These are phyloP conservation scores for Nephrotoma guestfalica DNA, from an alignment of 2,888 invertebrate genomes.

Conservation along the genomic window DNA sequence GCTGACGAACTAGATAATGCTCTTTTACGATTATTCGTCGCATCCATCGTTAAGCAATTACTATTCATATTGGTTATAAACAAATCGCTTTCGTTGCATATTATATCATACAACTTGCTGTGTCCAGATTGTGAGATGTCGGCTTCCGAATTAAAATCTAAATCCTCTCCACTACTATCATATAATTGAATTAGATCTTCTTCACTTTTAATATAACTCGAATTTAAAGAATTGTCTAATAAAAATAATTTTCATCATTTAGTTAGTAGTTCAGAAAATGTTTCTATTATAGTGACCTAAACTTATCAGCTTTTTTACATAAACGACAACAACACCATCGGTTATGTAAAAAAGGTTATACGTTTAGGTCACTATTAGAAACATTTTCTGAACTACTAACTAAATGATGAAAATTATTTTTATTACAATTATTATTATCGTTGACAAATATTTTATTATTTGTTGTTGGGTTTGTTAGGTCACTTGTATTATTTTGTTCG, in stretches of 20 bases:
- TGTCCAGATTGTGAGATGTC: not conserved
- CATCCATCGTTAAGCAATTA: not conserved
- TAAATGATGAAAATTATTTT: not conserved
- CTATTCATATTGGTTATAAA: not conserved
- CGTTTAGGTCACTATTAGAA: not conserved
- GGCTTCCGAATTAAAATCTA: not conserved
- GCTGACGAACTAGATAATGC: not conserved
- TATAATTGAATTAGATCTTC: not conserved
- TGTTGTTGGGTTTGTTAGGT: not conserved
- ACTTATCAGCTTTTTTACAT: no score
- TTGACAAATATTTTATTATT: not conserved
- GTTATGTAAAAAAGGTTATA: not conserved
- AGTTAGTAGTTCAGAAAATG: no score
- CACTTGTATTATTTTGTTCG: slow-evolving; percentile 17
- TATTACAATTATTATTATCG: not conserved
- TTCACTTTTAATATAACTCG: not conserved
- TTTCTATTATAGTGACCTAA: no score
- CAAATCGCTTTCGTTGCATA: not conserved
- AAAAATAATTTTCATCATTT: no score
- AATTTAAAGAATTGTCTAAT: not conserved
- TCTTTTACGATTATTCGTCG: not conserved
- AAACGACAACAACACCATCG: no score
- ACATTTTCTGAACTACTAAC: not conserved
- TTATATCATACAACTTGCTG: not conserved
- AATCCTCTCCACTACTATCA: not conserved